Conservation (phyloP, 2,113 vertebrate species). For the Rhabdomys dilectus region DNA sequence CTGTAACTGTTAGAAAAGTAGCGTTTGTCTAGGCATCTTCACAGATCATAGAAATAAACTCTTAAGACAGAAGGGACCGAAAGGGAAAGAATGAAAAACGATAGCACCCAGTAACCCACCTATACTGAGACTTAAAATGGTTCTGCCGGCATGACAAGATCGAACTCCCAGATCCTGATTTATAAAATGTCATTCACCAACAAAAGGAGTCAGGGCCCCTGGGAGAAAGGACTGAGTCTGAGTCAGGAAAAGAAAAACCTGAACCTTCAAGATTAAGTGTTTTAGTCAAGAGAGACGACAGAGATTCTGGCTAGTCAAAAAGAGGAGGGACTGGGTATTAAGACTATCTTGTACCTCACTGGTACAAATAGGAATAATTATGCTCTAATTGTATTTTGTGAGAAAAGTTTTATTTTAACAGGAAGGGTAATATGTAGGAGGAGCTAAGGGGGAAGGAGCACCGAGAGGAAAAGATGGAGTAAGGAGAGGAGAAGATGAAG, state of each 20-base stretch:
- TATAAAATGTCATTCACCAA: background rate
- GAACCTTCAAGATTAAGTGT: too few species aligned
- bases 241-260: background rate
- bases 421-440: too few species aligned
- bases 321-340: too few species aligned
- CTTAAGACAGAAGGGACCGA: conserved; percentile 78
- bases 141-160: background rate
- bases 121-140: background rate
- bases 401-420: too few species aligned
- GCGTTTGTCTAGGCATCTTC: conserved; percentile 72
- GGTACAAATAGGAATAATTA: too few species aligned
- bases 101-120: background rate
- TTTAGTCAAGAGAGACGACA: too few species aligned
- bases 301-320: too few species aligned
- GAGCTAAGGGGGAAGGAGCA: too few species aligned
- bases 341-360: too few species aligned
- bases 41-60: conserved; percentile 68
- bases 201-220: background rate
- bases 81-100: conserved; percentile 55
- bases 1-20: conserved; percentile 67
- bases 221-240: background rate
- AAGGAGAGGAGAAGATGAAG: too few species aligned
- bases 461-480: too few species aligned
- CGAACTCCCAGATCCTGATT: background rate
- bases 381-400: too few species aligned